Percentiles rank a stretch among this genome's conserved stretches.
These are phyloP conservation scores for Pterostichus madidus DNA, from an alignment of 2,888 invertebrate species.

Conservation along the genomic window DNA sequence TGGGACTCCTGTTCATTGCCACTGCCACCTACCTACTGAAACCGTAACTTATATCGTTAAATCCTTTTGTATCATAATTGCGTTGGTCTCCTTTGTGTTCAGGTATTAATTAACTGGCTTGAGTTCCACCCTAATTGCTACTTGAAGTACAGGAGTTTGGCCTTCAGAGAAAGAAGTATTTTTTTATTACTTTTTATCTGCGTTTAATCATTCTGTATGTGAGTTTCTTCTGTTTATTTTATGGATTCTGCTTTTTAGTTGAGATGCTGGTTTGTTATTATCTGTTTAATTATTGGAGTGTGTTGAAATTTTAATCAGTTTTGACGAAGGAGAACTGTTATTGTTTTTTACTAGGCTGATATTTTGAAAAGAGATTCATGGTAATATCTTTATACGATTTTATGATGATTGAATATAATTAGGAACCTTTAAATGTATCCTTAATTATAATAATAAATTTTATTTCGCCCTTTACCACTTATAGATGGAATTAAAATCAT, in stretches of 20 bases:
- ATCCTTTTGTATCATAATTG: conserved; percentile 12
- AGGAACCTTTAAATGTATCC: too few species aligned
- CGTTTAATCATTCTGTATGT: background rate
- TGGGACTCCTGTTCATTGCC: conserved; percentile 2
- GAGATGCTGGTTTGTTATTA: conserved; percentile 17
- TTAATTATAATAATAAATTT: too few species aligned
- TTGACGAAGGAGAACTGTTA: background rate
- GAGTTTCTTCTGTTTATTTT: background rate
- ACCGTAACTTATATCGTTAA: background rate
- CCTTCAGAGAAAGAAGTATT: conserved; percentile 24
- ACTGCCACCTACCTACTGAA: conserved; percentile 18
- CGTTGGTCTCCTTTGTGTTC: conserved; percentile 5
- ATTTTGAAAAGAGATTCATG: background rate
- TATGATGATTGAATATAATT: background rate
- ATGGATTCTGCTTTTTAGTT: background rate
- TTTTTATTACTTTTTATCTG: conserved; percentile 12
- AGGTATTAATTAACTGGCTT: conserved; percentile 36
- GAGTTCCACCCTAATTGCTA: conserved; percentile 34
- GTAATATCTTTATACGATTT: background rate
- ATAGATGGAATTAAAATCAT: too few species aligned
- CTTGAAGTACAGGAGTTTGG: conserved; percentile 37
- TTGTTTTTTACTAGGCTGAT: background rate
- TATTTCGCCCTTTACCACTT: too few species aligned
- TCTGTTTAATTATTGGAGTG: conserved; percentile 8
- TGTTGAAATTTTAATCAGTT: conserved; percentile 7